Conservation (phyloP, 2,888 invertebrate species). For the Hemithea aestivaria region DNA sequence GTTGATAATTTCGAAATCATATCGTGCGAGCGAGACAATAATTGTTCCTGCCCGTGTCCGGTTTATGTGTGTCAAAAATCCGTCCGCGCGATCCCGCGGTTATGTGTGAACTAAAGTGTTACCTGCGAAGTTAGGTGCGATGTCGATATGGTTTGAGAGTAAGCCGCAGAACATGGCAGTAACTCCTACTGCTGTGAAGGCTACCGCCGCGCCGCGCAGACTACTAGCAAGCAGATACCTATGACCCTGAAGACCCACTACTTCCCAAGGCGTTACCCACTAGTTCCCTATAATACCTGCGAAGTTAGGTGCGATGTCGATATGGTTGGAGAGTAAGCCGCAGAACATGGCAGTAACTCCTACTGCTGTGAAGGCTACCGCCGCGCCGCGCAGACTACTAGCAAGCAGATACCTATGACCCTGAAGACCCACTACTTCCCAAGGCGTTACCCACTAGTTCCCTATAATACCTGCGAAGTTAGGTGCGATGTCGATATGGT, state of each 20-base stretch:
- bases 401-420: constrained; percentile 83
- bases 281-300: too few relatives aligned
- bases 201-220: constrained; percentile 84
- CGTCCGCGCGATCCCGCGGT: too few relatives aligned
- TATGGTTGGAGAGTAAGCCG: constrained; percentile 90
- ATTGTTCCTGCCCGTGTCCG: too few relatives aligned
- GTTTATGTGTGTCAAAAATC: too few relatives aligned
- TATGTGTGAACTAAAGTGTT: too few relatives aligned
- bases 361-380: constrained; percentile 82
- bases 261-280: too few relatives aligned
- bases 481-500: constrained; percentile 92
- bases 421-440: too few relatives aligned
- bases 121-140: constrained; percentile 90
- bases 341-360: constrained; percentile 88
- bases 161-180: constrained; percentile 90
- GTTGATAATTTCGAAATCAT: too few relatives aligned
- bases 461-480: constrained; percentile 89
- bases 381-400: constrained; percentile 82
- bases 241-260: too few relatives aligned
- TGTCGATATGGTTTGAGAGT: constrained; percentile 90
- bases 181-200: constrained; percentile 82
- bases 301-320: constrained; percentile 90
- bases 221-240: constrained; percentile 81
- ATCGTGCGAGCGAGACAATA: too few relatives aligned
- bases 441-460: too few relatives aligned